A percentile compares a stretch with the other conserved stretches of the same genome.
Conservation (phyloP, 2,888 invertebrate genomes). For the Saturnia pavonia region DNA sequence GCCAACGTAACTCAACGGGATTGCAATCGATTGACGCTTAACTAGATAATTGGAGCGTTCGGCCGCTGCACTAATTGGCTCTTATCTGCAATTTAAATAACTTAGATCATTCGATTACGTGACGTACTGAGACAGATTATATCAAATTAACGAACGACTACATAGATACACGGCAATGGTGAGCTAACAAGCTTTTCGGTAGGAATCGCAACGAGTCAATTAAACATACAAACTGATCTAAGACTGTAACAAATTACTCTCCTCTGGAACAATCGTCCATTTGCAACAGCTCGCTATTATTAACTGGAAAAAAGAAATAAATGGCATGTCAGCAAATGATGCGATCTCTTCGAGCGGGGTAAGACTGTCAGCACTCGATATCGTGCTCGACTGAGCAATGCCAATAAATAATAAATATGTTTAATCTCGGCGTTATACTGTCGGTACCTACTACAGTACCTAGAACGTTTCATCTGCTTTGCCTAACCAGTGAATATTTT, state of each 20-base stretch:
- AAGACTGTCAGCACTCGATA: not conserved
- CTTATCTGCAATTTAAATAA: constrained; percentile 21
- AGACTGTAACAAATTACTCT: not conserved
- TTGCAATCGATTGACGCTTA: constrained; percentile 16
- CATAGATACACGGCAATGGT: not conserved
- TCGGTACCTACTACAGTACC: too few species aligned
- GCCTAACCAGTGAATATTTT: too few species aligned
- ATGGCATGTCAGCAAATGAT: not conserved
- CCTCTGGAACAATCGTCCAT: too few species aligned
- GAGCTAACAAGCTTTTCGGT: too few species aligned
- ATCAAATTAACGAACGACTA: not conserved
- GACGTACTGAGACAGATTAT: not conserved
- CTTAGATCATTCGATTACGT: constrained; percentile 11
- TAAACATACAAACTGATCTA: not conserved
- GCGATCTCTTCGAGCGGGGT: not conserved
- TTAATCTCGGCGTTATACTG: too few species aligned
- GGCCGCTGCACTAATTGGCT: constrained; percentile 15
- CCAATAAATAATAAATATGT: too few species aligned
- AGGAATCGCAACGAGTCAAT: not conserved
- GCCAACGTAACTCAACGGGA: not conserved
- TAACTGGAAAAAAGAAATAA: not conserved
- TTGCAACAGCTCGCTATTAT: not conserved
- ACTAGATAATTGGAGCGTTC: constrained; percentile 19
- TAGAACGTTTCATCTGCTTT: too few species aligned
- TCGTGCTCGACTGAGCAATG: too few species aligned